Conservation (phyloP, 2,113 vertebrate genomes). For the Poeciliopsis turrubarensis region DNA sequence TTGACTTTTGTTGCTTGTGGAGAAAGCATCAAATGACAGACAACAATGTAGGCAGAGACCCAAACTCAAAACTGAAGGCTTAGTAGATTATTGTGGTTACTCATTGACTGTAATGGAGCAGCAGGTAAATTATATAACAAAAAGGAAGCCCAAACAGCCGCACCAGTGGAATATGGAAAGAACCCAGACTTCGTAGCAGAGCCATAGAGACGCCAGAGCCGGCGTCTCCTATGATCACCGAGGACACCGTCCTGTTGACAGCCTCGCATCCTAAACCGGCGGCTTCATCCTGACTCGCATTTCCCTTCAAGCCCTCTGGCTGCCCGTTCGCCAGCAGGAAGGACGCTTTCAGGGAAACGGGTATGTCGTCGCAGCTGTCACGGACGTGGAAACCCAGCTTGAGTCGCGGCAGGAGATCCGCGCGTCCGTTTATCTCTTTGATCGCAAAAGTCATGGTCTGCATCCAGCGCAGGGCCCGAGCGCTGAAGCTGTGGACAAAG, state of each 20-base stretch:
- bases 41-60: not conserved
- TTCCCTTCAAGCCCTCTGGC: conserved; percentile 33
- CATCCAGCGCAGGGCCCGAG: conserved; percentile 77
- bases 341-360: conserved; percentile 65
- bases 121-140: not conserved
- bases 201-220: conserved; percentile 73
- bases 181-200: conserved; percentile 70
- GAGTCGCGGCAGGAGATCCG: conserved; percentile 72
- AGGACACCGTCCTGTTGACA: conserved; percentile 49
- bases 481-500: conserved; percentile 64
- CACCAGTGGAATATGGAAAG: conserved; percentile 77
- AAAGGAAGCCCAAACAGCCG: conserved; percentile 3
- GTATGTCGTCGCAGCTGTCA: conserved; percentile 75
- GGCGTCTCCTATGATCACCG: conserved; percentile 77
- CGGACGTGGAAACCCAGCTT: conserved; percentile 76
- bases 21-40: conserved; percentile 9
- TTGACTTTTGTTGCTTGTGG: not conserved
- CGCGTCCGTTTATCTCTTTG: conserved; percentile 72
- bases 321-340: conserved; percentile 74
- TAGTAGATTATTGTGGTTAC: not conserved
- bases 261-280: conserved; percentile 47
- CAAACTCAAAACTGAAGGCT: not conserved
- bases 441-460: conserved; percentile 78
- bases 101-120: too few relatives aligned
- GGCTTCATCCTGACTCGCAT: not conserved